Evolutionary conservation across 2,797 vertebrate genomes (phyloP).

Genomic region (Sternarchorhynchus goeldii): DNA sequence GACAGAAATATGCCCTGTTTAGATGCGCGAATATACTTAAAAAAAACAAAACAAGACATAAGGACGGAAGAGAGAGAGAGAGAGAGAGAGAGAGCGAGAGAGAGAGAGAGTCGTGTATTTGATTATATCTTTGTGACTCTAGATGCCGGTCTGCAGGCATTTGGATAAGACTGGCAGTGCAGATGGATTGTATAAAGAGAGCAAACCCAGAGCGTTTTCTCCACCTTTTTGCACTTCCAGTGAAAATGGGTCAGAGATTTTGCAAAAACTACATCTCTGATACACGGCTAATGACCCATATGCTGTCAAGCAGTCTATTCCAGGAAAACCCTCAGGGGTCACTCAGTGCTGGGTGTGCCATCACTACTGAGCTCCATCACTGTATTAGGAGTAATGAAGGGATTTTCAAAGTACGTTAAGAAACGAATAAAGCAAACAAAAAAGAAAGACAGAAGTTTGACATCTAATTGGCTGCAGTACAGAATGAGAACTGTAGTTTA

Average conservation of each 20-base stretch:
- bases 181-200: conserved; percentile 52
- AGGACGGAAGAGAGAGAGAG: conserved; percentile 10
- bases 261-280: background rate
- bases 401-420: background rate
- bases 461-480: background rate
- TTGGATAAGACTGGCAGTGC: conserved; percentile 46
- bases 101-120: conserved; percentile 32
- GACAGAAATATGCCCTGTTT: background rate
- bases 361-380: background rate
- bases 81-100: conserved; percentile 9
- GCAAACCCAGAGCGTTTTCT: background rate
- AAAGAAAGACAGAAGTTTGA: background rate
- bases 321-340: background rate
- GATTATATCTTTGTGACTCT: conserved; percentile 26
- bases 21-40: background rate
- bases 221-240: background rate
- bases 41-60: background rate
- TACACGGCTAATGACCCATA: conserved; percentile 5
- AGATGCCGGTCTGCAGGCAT: conserved; percentile 53
- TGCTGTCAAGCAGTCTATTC: background rate
- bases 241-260: background rate
- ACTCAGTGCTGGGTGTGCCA: background rate
- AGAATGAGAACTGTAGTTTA: background rate
- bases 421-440: background rate
- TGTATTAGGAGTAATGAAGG: background rate